Percentiles rank a stretch among this genome's conserved stretches.
Evolutionary conservation across 2,888 invertebrate genomes (phyloP).

Genomic region (Clunio marinus): DNA sequence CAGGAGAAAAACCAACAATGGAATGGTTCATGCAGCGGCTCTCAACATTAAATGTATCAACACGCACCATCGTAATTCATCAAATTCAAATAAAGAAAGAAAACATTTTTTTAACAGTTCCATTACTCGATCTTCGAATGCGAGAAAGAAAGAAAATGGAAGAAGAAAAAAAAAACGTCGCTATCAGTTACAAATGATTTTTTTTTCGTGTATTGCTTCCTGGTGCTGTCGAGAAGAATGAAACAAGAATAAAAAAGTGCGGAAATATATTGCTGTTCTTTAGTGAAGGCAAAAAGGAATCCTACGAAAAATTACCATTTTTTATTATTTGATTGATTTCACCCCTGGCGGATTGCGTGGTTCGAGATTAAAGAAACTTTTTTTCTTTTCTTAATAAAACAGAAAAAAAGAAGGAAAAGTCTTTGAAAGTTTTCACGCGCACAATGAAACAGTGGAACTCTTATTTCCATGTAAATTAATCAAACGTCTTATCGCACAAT

Average conservation of each 20-base stretch:
- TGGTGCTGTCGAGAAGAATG: conserved; percentile 28
- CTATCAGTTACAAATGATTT: conserved; percentile 38
- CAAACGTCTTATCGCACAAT: too few relatives aligned
- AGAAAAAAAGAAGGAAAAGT: conserved; percentile 1
- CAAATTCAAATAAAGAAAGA: conserved; percentile 19
- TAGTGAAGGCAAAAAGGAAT: conserved; percentile 6
- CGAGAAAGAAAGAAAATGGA: not conserved
- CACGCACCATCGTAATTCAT: conserved; percentile 39
- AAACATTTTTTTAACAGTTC: conserved; percentile 30
- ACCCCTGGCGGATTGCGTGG: conserved; percentile 25
- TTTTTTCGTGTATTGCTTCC: conserved; percentile 14
- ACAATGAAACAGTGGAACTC: too few relatives aligned
- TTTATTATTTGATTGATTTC: conserved; percentile 39
- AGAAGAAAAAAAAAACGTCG: conserved; percentile 17
- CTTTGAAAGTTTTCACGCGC: too few relatives aligned
- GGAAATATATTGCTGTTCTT: conserved; percentile 35
- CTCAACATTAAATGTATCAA: conserved; percentile 32
- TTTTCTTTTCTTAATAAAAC: too few relatives aligned
- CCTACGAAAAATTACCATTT: conserved; percentile 34
- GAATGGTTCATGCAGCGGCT: not conserved
- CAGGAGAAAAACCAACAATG: not conserved
- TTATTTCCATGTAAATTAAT: too few relatives aligned
- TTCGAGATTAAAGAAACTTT: conserved; percentile 32
- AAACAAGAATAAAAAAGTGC: too few relatives aligned
- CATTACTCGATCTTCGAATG: not conserved